Evolutionary conservation across 1,140 invertebrate species (phyloP).

Genomic region (Drosophila neocordata): DNA sequence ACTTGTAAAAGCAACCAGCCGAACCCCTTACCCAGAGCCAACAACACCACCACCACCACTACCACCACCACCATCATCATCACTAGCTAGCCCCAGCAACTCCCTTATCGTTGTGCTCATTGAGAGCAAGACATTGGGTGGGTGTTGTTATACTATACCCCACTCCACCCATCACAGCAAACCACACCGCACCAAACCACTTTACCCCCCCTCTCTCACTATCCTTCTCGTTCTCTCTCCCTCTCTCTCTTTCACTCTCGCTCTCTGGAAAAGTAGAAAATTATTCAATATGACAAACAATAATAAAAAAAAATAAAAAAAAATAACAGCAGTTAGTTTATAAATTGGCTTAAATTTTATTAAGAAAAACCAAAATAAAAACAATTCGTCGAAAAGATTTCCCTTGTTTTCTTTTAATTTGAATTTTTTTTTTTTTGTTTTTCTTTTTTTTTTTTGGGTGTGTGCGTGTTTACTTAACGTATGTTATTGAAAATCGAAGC

Average conservation of each 20-base stretch:
- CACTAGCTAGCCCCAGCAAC: slow-evolving; percentile 5
- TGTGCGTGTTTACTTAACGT: slow-evolving; percentile 10
- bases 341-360: not conserved
- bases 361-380: too few species aligned
- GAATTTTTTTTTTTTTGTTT: not conserved
- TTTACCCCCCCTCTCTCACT: not conserved
- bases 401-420: not conserved
- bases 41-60: not conserved
- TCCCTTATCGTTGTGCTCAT: slow-evolving; percentile 4
- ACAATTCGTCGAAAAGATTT: too few species aligned
- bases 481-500: slow-evolving; percentile 1
- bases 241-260: not conserved
- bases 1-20: slow-evolving; percentile 4
- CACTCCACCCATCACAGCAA: not conserved
- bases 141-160: slow-evolving; percentile 17
- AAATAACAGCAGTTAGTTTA: not conserved
- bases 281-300: not conserved
- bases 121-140: slow-evolving; percentile 25
- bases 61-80: too few species aligned
- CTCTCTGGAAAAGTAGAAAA: not conserved
- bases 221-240: not conserved
- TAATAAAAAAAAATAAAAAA: not conserved
- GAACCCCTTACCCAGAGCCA: not conserved
- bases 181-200: not conserved
- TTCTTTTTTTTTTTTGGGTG: not conserved